These are phyloP conservation scores for Smutsia temminckii DNA, from an alignment of 2,797 vertebrate genomes.

Conservation along the genomic window DNA sequence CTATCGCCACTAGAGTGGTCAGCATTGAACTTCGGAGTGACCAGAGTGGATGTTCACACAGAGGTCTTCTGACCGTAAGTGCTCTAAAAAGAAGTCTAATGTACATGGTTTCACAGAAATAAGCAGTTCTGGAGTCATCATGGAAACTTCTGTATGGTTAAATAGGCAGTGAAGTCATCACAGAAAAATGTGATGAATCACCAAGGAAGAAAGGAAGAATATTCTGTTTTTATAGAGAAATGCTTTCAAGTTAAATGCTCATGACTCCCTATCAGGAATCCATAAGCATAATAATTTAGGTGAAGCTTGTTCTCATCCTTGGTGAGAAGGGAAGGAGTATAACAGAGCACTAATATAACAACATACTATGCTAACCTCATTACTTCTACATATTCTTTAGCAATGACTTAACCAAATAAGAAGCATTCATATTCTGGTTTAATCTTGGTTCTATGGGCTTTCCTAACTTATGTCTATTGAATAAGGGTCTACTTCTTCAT, in stretches of 20 bases:
- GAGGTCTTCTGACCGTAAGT: not conserved
- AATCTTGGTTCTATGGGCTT: not conserved
- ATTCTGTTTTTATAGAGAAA: constrained; percentile 32
- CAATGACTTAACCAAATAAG: not conserved
- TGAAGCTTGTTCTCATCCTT: not conserved
- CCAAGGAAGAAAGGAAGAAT: not conserved
- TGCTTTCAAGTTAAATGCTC: not conserved
- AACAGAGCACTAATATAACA: not conserved
- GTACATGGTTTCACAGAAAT: not conserved
- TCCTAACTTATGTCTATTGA: not conserved
- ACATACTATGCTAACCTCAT: not conserved
- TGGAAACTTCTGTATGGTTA: not conserved
- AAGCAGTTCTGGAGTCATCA: not conserved
- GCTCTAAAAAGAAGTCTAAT: not conserved
- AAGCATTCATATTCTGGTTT: not conserved
- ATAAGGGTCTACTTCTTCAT: not conserved
- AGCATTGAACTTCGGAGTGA: not conserved
- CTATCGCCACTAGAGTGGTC: not conserved
- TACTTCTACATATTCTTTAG: not conserved
- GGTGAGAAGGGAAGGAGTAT: not conserved
- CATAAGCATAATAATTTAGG: not conserved
- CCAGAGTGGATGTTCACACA: not conserved
- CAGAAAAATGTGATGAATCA: not conserved
- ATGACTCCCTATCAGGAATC: not conserved
- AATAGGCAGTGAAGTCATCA: not conserved